Evolutionary conservation across 2,888 invertebrate genomes (phyloP), one percentile per base, ranked within the genome.

Genomic region (Dysmachus trigonus): DNA sequence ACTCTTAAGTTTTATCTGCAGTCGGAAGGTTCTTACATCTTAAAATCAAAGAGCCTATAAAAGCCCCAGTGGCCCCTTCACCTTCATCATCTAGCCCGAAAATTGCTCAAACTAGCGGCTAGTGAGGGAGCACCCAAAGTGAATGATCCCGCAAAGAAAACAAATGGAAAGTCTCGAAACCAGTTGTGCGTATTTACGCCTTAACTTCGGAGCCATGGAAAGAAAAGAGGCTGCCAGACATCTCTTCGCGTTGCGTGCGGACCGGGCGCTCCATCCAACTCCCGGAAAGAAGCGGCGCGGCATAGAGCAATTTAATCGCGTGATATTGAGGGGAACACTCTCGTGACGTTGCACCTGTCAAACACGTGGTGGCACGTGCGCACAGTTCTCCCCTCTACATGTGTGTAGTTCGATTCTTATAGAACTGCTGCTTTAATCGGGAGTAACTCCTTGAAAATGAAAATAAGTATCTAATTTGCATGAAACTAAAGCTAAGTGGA

Each of bases 301-400:
- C 13, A 13, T 8, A 38, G 38, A 41, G 38, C 38, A 41, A 1
- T 47, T 27, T n/a, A 15, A 47, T 77, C 47, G 77, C 77, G 77
- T 77, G 77, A 77, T 77, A 30, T 77, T 30, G 4, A 77, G 77
- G 77, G 77, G 77, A 22, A 77, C 0, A 38, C 47, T 38, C 76
- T 38, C 35, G 76, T 76, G 76, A 76, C 76, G 76, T 76, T 38
- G n/a, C 76, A 35, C 41, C 27, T 30, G 77, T 41, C 38, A 38
- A 35, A 13, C 77, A 77, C 77, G 77, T 77, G 77, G 22, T 77
- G 13, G 77, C 77, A 77, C 77, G 77, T 77, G 77, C 77, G 77
- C 77, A 77, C 5, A 77, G n/a, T n/a, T 0, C 76, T 33, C 7
- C 33, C n/a, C 6, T 73, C 10, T 73, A 15, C 31, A 73, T n/a